phyloP scores from a whole-genome alignment of 2,797 vertebrate species.

The Muscicapa striata region DNA sequence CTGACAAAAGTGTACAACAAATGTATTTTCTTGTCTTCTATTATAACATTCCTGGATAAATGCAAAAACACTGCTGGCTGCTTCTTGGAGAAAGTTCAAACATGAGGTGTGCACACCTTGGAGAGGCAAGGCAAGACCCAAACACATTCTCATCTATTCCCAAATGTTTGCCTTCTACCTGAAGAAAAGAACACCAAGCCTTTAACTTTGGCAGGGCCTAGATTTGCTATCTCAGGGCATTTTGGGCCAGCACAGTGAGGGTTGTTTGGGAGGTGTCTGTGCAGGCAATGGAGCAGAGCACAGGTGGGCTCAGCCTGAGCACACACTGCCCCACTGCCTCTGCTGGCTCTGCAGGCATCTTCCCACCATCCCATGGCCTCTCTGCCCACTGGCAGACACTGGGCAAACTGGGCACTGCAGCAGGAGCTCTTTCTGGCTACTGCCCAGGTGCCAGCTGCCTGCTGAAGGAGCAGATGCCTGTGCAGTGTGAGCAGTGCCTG shows the following conservation, averaged over 20 bases:
- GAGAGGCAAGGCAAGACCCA: background rate
- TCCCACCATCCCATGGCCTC: background rate
- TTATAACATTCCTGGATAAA: background rate
- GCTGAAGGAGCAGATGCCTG: background rate
- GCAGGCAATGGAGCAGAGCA: background rate
- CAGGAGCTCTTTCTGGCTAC: background rate
- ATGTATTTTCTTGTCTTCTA: background rate
- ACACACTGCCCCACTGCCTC: background rate
- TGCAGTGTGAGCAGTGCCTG: background rate
- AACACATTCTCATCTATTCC: background rate
- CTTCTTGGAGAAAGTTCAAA: background rate
- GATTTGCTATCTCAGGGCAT: background rate
- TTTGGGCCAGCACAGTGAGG: background rate
- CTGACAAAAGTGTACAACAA: background rate
- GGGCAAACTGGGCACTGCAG: background rate
- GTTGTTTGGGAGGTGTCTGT: background rate
- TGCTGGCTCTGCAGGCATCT: background rate
- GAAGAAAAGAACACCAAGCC: background rate
- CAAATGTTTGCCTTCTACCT: background rate
- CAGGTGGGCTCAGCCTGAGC: background rate
- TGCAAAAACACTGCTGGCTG: background rate
- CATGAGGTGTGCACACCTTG: accelerated
- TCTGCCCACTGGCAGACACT: background rate
- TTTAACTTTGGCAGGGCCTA: background rate
- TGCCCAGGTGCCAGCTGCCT: background rate